Conservation (phyloP, 2,888 invertebrate genomes). For the Scaptomyza reducta region DNA sequence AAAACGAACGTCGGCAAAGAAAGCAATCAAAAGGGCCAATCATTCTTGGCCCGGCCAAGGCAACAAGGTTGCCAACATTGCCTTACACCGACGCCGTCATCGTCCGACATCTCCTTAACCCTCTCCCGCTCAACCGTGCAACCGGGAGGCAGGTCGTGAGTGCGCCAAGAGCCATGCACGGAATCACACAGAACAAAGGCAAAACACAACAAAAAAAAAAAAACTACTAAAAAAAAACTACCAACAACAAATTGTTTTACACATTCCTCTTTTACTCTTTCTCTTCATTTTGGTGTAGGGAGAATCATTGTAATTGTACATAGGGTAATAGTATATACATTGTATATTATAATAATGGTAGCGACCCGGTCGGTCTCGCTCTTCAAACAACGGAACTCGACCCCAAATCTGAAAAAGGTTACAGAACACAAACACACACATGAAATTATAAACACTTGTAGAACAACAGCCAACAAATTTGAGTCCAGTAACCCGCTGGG, state of each 20-base stretch:
- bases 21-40: constrained; percentile 63
- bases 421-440: constrained; percentile 23
- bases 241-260: constrained; percentile 44
- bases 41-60: constrained; percentile 39
- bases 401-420: constrained; percentile 52
- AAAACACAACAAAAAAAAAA: constrained; percentile 17
- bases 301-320: constrained; percentile 34
- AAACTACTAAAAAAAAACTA: constrained; percentile 9
- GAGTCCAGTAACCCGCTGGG: constrained; percentile 27
- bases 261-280: constrained; percentile 24
- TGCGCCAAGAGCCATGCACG: constrained; percentile 49
- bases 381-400: constrained; percentile 26
- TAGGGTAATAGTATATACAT: constrained; percentile 34
- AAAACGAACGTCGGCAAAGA: constrained; percentile 33
- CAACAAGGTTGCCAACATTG: constrained; percentile 13
- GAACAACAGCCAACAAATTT: constrained; percentile 14
- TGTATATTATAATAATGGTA: background rate
- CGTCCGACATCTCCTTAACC: background rate
- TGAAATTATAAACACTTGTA: constrained; percentile 47
- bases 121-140: constrained; percentile 6
- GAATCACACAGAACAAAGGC: constrained; percentile 25
- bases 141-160: constrained; percentile 51
- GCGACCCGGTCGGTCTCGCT: constrained; percentile 4
- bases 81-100: background rate
- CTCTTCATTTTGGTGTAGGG: background rate